Evolutionary conservation across 1,140 invertebrate genomes (phyloP).

Genomic region (Mylabris phalerata): DNA sequence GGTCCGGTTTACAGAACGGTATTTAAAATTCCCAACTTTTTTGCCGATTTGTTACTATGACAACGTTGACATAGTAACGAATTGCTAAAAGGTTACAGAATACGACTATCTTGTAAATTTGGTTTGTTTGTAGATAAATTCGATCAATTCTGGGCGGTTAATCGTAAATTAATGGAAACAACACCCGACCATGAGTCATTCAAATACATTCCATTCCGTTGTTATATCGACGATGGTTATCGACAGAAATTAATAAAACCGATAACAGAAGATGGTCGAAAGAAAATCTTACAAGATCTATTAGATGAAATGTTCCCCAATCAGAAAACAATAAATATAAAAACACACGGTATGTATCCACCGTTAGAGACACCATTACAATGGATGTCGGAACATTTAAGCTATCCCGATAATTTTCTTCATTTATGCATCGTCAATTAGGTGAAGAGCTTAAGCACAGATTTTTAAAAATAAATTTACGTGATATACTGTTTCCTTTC

Average conservation of each 20-base stretch:
- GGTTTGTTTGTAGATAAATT: constrained; percentile 73
- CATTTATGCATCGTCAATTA: constrained; percentile 60
- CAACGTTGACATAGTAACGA: too few relatives aligned
- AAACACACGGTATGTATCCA: constrained; percentile 85
- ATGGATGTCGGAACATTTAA: constrained; percentile 96
- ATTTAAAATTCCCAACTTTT: constrained; percentile 19
- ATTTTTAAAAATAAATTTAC: too few relatives aligned
- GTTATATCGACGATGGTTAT: constrained; percentile 75
- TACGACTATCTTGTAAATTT: not conserved
- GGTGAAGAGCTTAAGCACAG: too few relatives aligned
- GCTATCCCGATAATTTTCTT: constrained; percentile 98
- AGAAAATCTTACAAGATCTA: constrained; percentile 66
- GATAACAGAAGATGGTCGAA: constrained; percentile 62
- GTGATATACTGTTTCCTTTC: too few relatives aligned
- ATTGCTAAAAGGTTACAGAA: too few relatives aligned
- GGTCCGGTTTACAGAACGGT: constrained; percentile 91
- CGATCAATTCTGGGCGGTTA: constrained; percentile 98
- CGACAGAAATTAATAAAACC: constrained; percentile 73
- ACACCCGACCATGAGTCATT: constrained; percentile 69
- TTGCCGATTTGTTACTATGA: not conserved
- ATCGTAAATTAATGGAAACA: constrained; percentile 89
- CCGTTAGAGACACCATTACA: constrained; percentile 87
- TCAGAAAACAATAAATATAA: constrained; percentile 49
- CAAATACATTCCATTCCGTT: constrained; percentile 86
- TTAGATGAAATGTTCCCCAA: constrained; percentile 64